Evolutionary conservation across 2,113 vertebrate species (phyloP).

Genomic region (Aplodontia rufa): DNA sequence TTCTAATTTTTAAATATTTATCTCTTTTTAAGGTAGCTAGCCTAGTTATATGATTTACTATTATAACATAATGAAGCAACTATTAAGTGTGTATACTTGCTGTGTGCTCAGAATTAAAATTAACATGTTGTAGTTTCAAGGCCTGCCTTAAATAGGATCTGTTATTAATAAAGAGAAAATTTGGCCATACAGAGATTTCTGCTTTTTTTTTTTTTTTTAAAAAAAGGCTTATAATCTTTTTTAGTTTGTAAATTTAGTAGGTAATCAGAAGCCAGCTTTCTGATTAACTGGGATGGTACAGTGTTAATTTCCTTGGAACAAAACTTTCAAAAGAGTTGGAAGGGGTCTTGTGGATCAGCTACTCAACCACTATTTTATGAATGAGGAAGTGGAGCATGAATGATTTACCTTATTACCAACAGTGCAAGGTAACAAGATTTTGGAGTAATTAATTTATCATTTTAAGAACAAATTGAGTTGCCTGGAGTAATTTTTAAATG

Average conservation of each 20-base stretch:
- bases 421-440: neutral
- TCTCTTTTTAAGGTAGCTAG: neutral
- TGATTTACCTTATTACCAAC: neutral
- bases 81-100: neutral
- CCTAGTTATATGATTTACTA: neutral
- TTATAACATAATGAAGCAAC: neutral
- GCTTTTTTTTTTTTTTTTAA: neutral
- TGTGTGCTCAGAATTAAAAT: conserved; percentile 9
- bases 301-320: neutral
- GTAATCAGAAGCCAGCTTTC: neutral
- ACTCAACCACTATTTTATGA: neutral
- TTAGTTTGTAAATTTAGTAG: conserved; percentile 34
- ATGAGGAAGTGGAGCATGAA: neutral
- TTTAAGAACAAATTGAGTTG: conserved; percentile 39
- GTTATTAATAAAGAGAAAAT: conserved; percentile 11
- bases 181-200: neutral
- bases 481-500: conserved; percentile 37
- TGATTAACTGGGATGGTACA: neutral
- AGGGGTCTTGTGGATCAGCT: neutral
- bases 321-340: neutral
- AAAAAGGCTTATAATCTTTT: neutral
- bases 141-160: neutral
- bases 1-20: neutral
- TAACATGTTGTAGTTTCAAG: conserved; percentile 12
- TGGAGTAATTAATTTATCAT: conserved; percentile 38